A percentile compares a stretch with the other conserved stretches of the same genome.
phyloP scores from a whole-genome alignment of 2,797 vertebrate species.

The Danio tinwini region DNA sequence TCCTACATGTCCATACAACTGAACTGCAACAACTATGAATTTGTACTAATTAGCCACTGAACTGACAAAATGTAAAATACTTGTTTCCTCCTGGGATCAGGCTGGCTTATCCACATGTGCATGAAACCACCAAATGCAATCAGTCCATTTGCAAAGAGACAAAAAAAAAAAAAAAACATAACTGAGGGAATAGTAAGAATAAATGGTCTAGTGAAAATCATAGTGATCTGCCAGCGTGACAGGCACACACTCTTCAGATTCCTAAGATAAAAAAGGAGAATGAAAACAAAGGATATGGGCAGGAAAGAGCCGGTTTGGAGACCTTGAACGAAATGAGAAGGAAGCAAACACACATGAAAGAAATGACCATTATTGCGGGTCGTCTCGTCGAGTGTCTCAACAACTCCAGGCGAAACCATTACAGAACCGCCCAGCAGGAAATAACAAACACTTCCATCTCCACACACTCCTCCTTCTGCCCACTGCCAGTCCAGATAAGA shows the following conservation, averaged over 20 bases:
- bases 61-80: no score
- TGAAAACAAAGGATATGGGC: conserved; percentile 34
- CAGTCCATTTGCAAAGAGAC: conserved; percentile 40
- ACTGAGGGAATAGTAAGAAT: conserved; percentile 27
- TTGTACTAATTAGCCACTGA: no score
- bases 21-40: no score
- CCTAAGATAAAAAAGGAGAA: conserved; percentile 18
- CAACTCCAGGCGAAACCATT: conserved; percentile 52
- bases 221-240: conserved; percentile 26
- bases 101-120: no score
- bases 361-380: conserved; percentile 42
- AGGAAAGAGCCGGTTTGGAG: conserved; percentile 46
- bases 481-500: conserved; percentile 43
- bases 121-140: conserved; percentile 48
- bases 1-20: no score
- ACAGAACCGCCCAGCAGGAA: conserved; percentile 38
- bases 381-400: conserved; percentile 7
- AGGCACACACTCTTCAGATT: conserved; percentile 29
- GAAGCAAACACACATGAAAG: conserved; percentile 38
- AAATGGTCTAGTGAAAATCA: conserved; percentile 14
- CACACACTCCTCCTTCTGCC: conserved; percentile 23
- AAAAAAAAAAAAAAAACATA: not conserved
- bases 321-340: conserved; percentile 34
- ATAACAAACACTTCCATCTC: conserved; percentile 48
- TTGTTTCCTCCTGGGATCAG: no score